Evolutionary conservation across 2,888 invertebrate genomes (phyloP), one percentile per base, ranked within the genome.

Genomic region (Leptinotarsa peninsularis): DNA sequence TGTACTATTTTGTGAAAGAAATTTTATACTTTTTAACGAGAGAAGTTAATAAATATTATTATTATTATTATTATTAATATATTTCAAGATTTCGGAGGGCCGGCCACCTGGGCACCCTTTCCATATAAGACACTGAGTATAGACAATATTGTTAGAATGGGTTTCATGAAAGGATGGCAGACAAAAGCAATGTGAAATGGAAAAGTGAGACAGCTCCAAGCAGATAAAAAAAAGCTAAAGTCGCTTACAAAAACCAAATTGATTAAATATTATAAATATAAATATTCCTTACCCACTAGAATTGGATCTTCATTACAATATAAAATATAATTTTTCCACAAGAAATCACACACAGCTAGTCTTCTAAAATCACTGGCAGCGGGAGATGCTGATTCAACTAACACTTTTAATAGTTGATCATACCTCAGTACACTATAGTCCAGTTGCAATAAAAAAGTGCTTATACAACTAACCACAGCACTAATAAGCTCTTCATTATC

Each of bases 401-500:
- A 79, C 50, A 84, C 77, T 63, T 79, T 74, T 23, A 86, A 74
- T 58, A 87, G 75, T 50, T 79, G 75, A 79, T 81, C 77, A 54
- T 79, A 81, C 67, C 78, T 79, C 71, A 83, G 78, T 17, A 82
- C 83, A 66, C 79, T 81, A 63, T 82, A 82, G 52, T 81, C 82
- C 58, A 86, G 78, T 67, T 81, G 78, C 23, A 75, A 70, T 21
- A 84, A 66, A 77, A 87, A 83, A 21, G 83, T 83, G 78, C 84
- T 81, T 75, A 87, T 80, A 78, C 84, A 85, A 76, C 83, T 82
- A 72, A 86, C 78, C 70, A 83, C 82, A 33, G 85, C 83, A 80
- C 85, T 83, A 56, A 83, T 83, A 75, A 87, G 79, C 76, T 87
- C 85, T 67, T 86, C 85, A 71, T 85, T 82, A 78, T 83, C 82